These are phyloP conservation scores for Operophtera brumata DNA, from an alignment of 2,888 invertebrate species.

Conservation along the genomic window DNA sequence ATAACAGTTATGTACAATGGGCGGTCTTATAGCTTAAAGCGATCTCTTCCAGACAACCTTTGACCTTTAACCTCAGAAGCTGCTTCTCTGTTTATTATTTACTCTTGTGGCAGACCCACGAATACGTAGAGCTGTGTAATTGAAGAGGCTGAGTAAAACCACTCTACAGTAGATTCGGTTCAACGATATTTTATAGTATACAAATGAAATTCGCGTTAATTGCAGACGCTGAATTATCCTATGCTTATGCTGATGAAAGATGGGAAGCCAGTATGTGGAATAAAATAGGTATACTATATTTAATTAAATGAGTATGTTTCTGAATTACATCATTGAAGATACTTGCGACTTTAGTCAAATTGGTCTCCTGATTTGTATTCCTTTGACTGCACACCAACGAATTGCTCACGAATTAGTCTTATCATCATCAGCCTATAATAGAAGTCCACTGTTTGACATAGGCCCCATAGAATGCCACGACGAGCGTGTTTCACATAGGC, in stretches of 20 bases:
- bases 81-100: no score
- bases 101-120: constrained; percentile 2
- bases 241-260: constrained; percentile 30
- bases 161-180: constrained; percentile 27
- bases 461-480: no score
- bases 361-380: no score
- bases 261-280: constrained; percentile 7
- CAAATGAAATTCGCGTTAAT: constrained; percentile 26
- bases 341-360: no score
- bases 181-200: constrained; percentile 25
- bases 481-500: no score
- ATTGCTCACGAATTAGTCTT: neutral
- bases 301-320: neutral
- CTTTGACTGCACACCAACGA: neutral
- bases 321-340: neutral
- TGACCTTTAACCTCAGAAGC: no score
- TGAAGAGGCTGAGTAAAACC: constrained; percentile 32
- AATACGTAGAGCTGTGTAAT: constrained; percentile 31
- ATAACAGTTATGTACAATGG: no score
- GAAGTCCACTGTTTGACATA: no score
- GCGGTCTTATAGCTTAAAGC: no score
- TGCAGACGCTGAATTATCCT: constrained; percentile 24
- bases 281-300: neutral
- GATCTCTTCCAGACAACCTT: no score
- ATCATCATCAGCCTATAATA: no score